These are phyloP conservation scores for Sarcophaga subvicina DNA, from an alignment of 2,888 invertebrate species.

Conservation along the genomic window DNA sequence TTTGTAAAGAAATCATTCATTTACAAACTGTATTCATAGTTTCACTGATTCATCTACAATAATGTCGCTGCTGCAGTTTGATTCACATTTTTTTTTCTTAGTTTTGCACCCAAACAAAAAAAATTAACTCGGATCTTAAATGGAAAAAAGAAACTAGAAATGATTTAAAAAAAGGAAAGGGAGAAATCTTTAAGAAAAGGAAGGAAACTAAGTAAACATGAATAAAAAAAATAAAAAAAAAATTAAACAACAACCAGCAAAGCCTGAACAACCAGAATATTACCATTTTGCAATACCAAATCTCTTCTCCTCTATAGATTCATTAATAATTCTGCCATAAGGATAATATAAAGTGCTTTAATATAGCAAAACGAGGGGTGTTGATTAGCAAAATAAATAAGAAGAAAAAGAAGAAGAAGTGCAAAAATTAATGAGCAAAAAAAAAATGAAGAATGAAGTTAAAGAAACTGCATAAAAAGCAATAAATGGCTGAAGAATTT, in stretches of 20 bases:
- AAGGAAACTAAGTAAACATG: constrained; percentile 58
- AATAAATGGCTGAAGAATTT: constrained; percentile 16
- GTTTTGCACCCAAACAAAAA: constrained; percentile 58
- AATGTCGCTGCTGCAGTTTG: constrained; percentile 37
- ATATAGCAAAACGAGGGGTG: constrained; percentile 44
- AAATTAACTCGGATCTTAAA: constrained; percentile 45
- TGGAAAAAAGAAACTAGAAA: constrained; percentile 4
- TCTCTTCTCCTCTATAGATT: constrained; percentile 41
- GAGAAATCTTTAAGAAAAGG: constrained; percentile 21
- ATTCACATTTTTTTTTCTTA: constrained; percentile 15
- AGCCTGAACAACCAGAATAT: constrained; percentile 67
- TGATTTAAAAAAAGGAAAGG: constrained; percentile 30
- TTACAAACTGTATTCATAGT: not conserved
- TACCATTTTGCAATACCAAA: constrained; percentile 52
- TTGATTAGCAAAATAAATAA: constrained; percentile 20
- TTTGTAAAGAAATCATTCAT: not conserved
- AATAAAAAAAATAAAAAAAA: constrained; percentile 16
- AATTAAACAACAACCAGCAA: constrained; percentile 47
- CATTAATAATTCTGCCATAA: constrained; percentile 22
- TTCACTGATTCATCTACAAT: constrained; percentile 25
- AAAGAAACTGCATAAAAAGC: constrained; percentile 42
- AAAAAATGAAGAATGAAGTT: constrained; percentile 4
- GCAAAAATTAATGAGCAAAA: constrained; percentile 28
- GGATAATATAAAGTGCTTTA: constrained; percentile 14
- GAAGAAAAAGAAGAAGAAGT: constrained; percentile 18